Evolutionary conservation across 2,888 invertebrate genomes (phyloP), one percentile per base, ranked within the genome.

Genomic region (Cryptocephalus primarius): DNA sequence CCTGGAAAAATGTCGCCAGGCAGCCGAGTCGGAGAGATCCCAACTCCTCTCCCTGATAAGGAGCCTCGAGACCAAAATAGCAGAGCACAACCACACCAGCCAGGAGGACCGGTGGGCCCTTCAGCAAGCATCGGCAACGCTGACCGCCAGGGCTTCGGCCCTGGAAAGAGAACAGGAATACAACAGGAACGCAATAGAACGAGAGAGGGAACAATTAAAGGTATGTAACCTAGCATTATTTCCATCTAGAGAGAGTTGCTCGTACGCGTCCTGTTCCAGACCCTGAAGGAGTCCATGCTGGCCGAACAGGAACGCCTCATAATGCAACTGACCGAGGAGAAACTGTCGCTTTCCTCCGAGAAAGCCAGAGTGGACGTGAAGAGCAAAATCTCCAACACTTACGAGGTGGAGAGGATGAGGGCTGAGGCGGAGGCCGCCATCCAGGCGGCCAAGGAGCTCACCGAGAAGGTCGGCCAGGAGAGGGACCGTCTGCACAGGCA

Each of bases 101-200:
- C 54, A 54, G 40, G 59, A 59, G 43, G 58, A 59, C 32, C 46
- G 59, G 34, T 69, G 71, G 65, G 68, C 69, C 1, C 60, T 81
- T 13, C 77, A 78, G 56, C 79, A 80, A 60, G 79, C 78, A 56
- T 73, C 74, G 55, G 74, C 78, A 64, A 77, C 76, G 47, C 71
- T 81, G 55, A 75, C 77, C 45, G 78, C 78, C 46, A 75, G 79
- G 64, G 74, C 76, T 45, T 73, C 77, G n/a, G 79, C 79, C 1
- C 73, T 80, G 41, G 76, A 72, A 55, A 73, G 77, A 54, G 80
- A 81, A 64, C 73, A 75, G 0, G 78, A 79, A 60, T 78, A 76
- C 57, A 75, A 75, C 9, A 74, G 75, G 57, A 72, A 71, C 50
- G 64, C 76, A 22, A 62, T 79, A 1, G 78, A 79, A 55, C 71